phyloP scores from a whole-genome alignment of 2,797 vertebrate species.

The Nothura maculosa region DNA sequence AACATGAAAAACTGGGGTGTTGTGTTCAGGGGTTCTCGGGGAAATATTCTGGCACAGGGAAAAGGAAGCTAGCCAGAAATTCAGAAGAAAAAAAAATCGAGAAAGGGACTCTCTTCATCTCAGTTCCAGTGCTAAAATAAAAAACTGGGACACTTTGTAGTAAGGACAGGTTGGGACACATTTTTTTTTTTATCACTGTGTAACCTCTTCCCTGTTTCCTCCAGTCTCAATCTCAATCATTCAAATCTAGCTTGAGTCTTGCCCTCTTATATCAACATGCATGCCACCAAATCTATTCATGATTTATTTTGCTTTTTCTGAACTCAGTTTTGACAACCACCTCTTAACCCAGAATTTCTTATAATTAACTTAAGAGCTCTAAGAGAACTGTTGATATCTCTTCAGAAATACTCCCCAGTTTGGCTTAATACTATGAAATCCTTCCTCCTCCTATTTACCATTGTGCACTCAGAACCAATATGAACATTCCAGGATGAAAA shows the following conservation, averaged over 20 bases:
- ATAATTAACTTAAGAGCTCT: background rate
- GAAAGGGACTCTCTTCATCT: background rate
- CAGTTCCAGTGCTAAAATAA: constrained; percentile 14
- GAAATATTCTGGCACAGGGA: constrained; percentile 44
- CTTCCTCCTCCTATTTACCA: background rate
- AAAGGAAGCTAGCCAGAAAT: constrained; percentile 38
- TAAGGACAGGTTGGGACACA: constrained; percentile 52
- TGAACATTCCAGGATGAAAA: background rate
- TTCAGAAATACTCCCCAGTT: background rate
- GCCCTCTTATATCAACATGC: background rate
- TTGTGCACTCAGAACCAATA: background rate
- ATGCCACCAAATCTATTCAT: background rate
- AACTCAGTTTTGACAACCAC: background rate
- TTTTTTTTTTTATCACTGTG: constrained; percentile 14
- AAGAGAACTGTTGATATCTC: background rate
- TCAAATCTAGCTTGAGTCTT: constrained; percentile 20
- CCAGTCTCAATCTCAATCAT: constrained; percentile 26
- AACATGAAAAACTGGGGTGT: constrained; percentile 64
- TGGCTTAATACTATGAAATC: background rate
- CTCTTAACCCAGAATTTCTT: background rate
- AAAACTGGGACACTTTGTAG: constrained; percentile 50
- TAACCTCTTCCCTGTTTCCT: constrained; percentile 10
- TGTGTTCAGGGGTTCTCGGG: constrained; percentile 66
- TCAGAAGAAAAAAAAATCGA: background rate
- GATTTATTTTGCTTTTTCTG: constrained; percentile 19